Evolutionary conservation across 1,140 invertebrate genomes (phyloP).

Genomic region (Rhagoletis zephyria): DNA sequence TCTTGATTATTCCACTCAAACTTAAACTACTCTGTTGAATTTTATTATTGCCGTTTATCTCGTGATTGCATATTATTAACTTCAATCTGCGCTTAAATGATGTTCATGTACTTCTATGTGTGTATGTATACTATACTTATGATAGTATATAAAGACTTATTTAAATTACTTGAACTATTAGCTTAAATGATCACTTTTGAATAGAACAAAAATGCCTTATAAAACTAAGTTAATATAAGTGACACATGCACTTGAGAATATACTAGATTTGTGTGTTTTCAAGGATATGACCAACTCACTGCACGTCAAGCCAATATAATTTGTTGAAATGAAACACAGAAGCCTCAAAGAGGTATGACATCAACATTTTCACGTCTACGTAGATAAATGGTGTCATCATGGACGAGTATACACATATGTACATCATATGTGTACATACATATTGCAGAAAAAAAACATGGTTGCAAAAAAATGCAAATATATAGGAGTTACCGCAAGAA

Average conservation of each 20-base stretch:
- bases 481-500: background rate
- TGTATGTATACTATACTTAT: too few species aligned
- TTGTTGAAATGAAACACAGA: background rate
- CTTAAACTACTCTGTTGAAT: background rate
- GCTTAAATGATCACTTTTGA: background rate
- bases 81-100: background rate
- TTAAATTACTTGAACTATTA: background rate
- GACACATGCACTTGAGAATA: background rate
- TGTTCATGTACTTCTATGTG: too few species aligned
- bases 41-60: conserved; percentile 17
- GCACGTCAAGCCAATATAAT: background rate
- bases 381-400: background rate
- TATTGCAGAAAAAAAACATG: background rate
- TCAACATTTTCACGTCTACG: background rate
- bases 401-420: background rate
- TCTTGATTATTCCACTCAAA: background rate
- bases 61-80: conserved; percentile 9
- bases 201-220: background rate
- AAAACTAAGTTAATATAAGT: background rate
- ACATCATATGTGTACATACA: background rate
- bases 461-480: too few species aligned
- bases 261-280: background rate
- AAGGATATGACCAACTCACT: background rate
- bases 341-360: background rate
- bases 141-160: background rate